Percentiles rank a stretch among this genome's conserved stretches.
These are phyloP conservation scores for Watsonalla cultraria DNA, from an alignment of 2,888 invertebrate genomes.

Conservation along the genomic window DNA sequence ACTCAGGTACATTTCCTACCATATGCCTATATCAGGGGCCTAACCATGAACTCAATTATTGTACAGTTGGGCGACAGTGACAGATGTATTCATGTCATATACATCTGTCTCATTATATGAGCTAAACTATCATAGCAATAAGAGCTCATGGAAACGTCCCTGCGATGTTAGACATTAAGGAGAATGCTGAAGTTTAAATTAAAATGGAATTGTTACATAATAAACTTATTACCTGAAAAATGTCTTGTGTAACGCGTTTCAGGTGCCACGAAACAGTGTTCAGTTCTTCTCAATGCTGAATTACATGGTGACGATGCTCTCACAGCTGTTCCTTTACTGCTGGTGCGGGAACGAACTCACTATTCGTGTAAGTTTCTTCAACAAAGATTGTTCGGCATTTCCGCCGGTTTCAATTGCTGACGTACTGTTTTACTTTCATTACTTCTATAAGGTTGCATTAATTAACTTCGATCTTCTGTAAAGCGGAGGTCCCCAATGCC, in stretches of 20 bases:
- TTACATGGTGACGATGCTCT: slow-evolving; percentile 70
- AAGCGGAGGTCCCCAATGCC: not conserved
- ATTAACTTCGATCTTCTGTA: not conserved
- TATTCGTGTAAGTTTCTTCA: slow-evolving; percentile 36
- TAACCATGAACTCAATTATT: too few relatives aligned
- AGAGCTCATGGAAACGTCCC: too few relatives aligned
- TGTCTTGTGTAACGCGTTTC: slow-evolving; percentile 6
- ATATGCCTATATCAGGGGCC: too few relatives aligned
- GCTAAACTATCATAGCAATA: too few relatives aligned
- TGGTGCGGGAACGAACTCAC: slow-evolving; percentile 76
- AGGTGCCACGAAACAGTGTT: slow-evolving; percentile 55
- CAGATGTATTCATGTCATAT: too few relatives aligned
- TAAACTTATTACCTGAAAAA: too few relatives aligned
- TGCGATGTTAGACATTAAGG: too few relatives aligned
- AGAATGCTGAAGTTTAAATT: too few relatives aligned
- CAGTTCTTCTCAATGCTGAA: slow-evolving; percentile 65
- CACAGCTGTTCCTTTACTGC: slow-evolving; percentile 74
- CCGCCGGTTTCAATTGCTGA: not conserved
- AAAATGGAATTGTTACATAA: too few relatives aligned
- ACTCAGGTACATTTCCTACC: too few relatives aligned
- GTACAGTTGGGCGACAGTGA: too few relatives aligned
- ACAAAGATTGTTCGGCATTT: not conserved
- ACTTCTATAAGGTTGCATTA: not conserved
- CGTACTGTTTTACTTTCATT: not conserved
- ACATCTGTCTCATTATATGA: too few relatives aligned